Evolutionary conservation across 2,797 vertebrate species (phyloP).

Genomic region (Trachops cirrhosus): DNA sequence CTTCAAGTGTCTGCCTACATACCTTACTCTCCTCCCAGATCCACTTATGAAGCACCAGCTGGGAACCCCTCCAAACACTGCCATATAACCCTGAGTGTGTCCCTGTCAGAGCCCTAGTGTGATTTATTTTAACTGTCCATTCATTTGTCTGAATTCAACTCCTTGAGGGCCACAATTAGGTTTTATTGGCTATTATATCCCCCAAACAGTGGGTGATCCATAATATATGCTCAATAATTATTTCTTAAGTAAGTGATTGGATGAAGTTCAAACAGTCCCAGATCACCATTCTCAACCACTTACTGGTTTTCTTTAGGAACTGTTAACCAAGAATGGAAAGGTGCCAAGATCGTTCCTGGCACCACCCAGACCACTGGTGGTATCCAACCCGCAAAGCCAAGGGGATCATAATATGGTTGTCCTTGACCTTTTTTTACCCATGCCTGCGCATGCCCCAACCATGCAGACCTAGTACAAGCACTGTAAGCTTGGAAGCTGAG

Average conservation of each 20-base stretch:
- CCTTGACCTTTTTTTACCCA: background rate
- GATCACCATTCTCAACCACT: background rate
- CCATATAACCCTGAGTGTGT: background rate
- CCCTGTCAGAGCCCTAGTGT: background rate
- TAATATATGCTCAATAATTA: background rate
- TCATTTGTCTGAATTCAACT: slow-evolving; percentile 18
- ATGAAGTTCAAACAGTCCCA: background rate
- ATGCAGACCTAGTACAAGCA: background rate
- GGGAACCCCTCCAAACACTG: background rate
- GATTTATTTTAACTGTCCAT: background rate
- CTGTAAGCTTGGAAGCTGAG: background rate
- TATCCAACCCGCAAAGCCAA: background rate
- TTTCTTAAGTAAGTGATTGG: background rate
- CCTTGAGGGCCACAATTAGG: background rate
- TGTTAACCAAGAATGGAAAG: background rate
- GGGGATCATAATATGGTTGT: background rate
- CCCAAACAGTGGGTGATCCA: background rate
- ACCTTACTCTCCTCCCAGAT: background rate
- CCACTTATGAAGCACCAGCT: background rate
- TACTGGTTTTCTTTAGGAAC: slow-evolving; percentile 28
- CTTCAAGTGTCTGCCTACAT: background rate
- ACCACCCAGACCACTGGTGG: background rate
- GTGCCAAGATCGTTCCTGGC: background rate
- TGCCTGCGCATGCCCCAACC: background rate
- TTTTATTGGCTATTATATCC: background rate